A percentile compares a stretch with the other conserved stretches of the same genome.
Evolutionary conservation across 1,140 invertebrate species (phyloP).

Genomic region (Cylas formicarius): DNA sequence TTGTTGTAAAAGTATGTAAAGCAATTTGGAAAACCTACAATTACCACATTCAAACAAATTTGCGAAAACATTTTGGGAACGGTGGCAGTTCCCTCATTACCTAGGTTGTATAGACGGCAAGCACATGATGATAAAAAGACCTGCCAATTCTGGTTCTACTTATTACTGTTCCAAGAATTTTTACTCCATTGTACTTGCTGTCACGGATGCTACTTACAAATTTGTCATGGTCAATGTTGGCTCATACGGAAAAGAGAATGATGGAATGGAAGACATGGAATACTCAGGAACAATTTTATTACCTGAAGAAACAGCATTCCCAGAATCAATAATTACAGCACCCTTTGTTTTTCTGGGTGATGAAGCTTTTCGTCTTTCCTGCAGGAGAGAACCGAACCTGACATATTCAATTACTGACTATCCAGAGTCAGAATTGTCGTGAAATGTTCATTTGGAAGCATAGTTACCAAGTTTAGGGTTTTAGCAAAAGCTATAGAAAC

Average conservation of each 20-base stretch:
- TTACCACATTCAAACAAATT: slow-evolving; percentile 30
- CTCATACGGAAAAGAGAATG: slow-evolving; percentile 21
- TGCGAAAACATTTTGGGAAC: background rate
- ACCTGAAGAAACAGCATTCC: slow-evolving; percentile 10
- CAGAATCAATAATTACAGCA: slow-evolving; percentile 5
- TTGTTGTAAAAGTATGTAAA: slow-evolving; percentile 33
- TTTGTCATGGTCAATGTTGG: slow-evolving; percentile 19
- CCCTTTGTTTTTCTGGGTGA: slow-evolving; percentile 35
- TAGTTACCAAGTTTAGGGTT: slow-evolving; percentile 29
- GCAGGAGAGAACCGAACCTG: slow-evolving; percentile 19
- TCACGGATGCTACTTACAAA: slow-evolving; percentile 19
- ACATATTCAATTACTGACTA: slow-evolving; percentile 42
- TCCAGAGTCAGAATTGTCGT: slow-evolving; percentile 37
- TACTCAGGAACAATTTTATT: slow-evolving; percentile 4
- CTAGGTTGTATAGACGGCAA: slow-evolving; percentile 42
- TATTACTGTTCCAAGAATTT: slow-evolving; percentile 12
- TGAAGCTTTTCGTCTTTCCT: slow-evolving; percentile 44
- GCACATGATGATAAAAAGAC: slow-evolving; percentile 13
- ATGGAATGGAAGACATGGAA: slow-evolving; percentile 15
- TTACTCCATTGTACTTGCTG: slow-evolving; percentile 10
- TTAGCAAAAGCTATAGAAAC: slow-evolving; percentile 21
- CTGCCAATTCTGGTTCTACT: slow-evolving; percentile 15
- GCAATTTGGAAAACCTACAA: slow-evolving; percentile 26
- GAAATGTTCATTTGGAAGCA: slow-evolving; percentile 45
- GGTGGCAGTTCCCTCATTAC: slow-evolving; percentile 35